Base-by-base conservation (phyloP, 37 sponge, comb jelly and placozoan genomes). In the Aplysina aerophoba region DNA sequence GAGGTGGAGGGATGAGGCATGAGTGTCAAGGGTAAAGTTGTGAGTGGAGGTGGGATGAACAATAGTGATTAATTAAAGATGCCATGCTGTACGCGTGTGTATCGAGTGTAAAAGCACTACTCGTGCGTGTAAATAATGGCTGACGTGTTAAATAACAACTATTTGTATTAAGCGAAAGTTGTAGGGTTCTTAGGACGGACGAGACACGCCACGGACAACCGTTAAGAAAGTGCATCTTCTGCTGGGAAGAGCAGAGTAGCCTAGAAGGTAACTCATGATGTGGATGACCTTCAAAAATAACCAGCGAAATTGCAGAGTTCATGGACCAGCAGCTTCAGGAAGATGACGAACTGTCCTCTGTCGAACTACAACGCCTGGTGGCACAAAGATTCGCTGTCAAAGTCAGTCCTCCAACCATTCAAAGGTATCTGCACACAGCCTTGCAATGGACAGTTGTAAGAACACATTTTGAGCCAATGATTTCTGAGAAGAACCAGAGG, bases 371-470 rank as follows among this genome's bases (percentile, higher is more conserved):
- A 62, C 28, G 64, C 64, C 64, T 27, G 4, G 64, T 62, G 64
- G 28, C 12, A 11, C 12, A 13, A 62, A 62, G 11, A 62, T 62
- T 62, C 64, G 64, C 64, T 13, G 64, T 62, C 11, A 4, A 62
- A 11, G 11, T 62, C 64, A 62, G 64, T 11, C 64, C 64, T 62
- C 64, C 25, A 62, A 62, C 64, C 12, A 62, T 62, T 13, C 24
- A 11, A 27, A 62, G 64, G 11, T 62, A 62, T 14, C 64, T 62
- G 64, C 28, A 13, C 28, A 28, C 28, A 27, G 4, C 28, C 25
- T 27, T 62, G 64, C 24, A 62, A 62, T 62, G 64, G 64, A 62
- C 64, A 13, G 64, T 62, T 62, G 64, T 62, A 27, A 62, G 64
- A 11, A 62, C 64, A 27, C 64, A 13, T 13, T 62, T 62, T 4